phyloP scores from a whole-genome alignment of 2,888 invertebrate species.

The Stenodera caucasica region DNA sequence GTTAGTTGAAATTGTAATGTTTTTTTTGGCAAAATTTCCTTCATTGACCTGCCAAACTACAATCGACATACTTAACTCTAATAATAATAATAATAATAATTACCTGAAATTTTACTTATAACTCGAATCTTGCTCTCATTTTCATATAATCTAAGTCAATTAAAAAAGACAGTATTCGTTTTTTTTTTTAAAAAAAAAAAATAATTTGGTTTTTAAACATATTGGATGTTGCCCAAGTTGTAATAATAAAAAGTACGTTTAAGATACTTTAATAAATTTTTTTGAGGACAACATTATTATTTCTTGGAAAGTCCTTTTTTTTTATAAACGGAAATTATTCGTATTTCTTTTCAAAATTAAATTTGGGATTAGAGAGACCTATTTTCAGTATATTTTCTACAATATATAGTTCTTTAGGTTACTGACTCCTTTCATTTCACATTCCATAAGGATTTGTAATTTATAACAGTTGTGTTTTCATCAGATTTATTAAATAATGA shows the following conservation, averaged over 20 bases:
- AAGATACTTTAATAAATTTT: not conserved
- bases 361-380: constrained; percentile 31
- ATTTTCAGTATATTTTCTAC: constrained; percentile 33
- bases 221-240: constrained; percentile 1
- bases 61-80: constrained; percentile 8
- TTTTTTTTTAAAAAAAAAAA: too few relatives aligned
- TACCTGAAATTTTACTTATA: too few relatives aligned
- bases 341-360: constrained; percentile 14
- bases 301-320: not conserved
- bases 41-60: constrained; percentile 4
- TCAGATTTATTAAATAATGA: constrained; percentile 28
- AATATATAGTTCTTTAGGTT: constrained; percentile 35
- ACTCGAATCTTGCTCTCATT: not conserved
- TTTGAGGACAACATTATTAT: not conserved
- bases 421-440: constrained; percentile 36
- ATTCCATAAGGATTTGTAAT: constrained; percentile 40
- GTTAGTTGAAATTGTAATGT: constrained; percentile 1
- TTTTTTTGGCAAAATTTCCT: constrained; percentile 2
- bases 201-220: not conserved
- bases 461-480: constrained; percentile 35
- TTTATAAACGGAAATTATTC: constrained; percentile 21
- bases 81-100: too few relatives aligned
- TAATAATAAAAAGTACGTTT: not conserved
- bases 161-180: not conserved
- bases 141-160: not conserved